These are phyloP conservation scores for Pecten maximus DNA, from an alignment of 2,888 invertebrate genomes.

Conservation along the genomic window DNA sequence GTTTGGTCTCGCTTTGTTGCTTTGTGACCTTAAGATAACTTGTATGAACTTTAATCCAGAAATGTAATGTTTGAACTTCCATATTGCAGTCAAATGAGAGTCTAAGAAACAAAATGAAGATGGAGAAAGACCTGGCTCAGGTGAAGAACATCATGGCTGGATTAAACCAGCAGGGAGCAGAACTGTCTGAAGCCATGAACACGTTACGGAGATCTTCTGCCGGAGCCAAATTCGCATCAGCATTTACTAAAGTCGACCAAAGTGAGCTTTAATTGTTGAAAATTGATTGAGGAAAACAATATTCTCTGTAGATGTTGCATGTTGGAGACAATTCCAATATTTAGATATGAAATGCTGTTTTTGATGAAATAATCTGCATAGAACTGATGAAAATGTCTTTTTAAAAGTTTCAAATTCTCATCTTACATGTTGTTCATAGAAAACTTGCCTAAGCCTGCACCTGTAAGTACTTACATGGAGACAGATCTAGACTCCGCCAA, in stretches of 20 bases:
- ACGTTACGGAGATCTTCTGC: slow-evolving; percentile 85
- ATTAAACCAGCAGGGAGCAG: slow-evolving; percentile 92
- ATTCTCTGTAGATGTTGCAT: too few relatives aligned
- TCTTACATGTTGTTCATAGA: not conserved
- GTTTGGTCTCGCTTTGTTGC: not conserved
- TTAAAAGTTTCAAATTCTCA: not conserved
- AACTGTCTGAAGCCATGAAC: slow-evolving; percentile 92
- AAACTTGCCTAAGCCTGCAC: slow-evolving; percentile 36
- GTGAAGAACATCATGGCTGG: slow-evolving; percentile 94
- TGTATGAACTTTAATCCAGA: not conserved
- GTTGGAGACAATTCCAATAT: too few relatives aligned
- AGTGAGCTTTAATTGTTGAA: not conserved
- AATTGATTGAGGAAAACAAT: not conserved
- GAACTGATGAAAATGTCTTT: too few relatives aligned
- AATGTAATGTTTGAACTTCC: not conserved
- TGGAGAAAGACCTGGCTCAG: slow-evolving; percentile 88
- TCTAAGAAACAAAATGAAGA: slow-evolving; percentile 80
- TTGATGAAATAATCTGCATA: too few relatives aligned
- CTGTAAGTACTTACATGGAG: slow-evolving; percentile 89
- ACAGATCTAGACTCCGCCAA: slow-evolving; percentile 94
- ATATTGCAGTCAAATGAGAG: slow-evolving; percentile 67
- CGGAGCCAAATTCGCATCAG: slow-evolving; percentile 50
- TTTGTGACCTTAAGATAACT: not conserved
- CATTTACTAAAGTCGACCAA: slow-evolving; percentile 41
- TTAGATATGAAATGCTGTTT: too few relatives aligned